Conservation (phyloP, 2,113 vertebrate species). For the Platysteira castanea region DNA sequence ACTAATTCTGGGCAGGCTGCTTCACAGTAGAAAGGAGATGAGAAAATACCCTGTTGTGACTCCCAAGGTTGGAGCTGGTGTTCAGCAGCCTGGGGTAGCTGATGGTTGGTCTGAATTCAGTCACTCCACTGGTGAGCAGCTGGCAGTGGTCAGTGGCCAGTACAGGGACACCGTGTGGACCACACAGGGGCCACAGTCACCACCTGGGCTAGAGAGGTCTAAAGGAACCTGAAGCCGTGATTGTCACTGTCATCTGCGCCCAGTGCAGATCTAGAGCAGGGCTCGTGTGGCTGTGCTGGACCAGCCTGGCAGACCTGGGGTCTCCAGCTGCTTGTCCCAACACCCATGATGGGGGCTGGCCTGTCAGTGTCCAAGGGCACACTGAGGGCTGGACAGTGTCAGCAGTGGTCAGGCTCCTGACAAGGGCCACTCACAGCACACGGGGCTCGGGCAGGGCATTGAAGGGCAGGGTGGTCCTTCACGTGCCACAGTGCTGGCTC, state of each 20-base stretch:
- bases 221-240: neutral
- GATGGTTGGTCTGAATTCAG: neutral
- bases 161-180: neutral
- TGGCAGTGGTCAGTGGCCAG: neutral
- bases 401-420: neutral
- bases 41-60: neutral
- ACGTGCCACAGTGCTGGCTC: fast-evolving
- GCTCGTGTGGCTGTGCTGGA: fast-evolving
- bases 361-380: neutral
- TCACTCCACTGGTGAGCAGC: neutral
- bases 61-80: neutral
- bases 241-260: neutral
- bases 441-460: neutral
- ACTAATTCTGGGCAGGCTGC: neutral
- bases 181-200: neutral
- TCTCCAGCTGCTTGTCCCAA: neutral
- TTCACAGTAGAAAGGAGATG: neutral
- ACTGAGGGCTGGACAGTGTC: neutral
- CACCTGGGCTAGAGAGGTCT: fast-evolving
- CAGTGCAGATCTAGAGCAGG: neutral
- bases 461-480: neutral
- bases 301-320: neutral
- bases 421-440: neutral
- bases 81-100: neutral
- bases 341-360: neutral